Percentiles rank a stretch among this genome's conserved stretches.
phyloP scores from a whole-genome alignment of 2,888 invertebrate genomes.

The Habroteleia sp. region DNA sequence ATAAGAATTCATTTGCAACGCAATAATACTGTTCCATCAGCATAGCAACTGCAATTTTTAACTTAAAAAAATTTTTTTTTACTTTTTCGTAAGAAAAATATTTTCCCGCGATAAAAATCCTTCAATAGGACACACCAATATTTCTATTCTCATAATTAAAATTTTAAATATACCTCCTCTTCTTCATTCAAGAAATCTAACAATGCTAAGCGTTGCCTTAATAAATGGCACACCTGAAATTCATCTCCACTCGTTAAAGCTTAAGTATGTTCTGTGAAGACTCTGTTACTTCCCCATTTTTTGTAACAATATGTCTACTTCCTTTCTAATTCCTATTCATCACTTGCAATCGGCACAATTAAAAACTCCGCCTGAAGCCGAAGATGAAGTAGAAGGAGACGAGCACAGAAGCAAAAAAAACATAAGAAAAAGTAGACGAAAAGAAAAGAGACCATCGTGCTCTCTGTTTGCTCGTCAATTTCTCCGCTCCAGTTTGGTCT shows the following conservation, averaged over 20 bases:
- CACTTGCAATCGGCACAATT: conserved; percentile 47
- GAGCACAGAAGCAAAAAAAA: background rate
- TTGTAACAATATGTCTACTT: conserved; percentile 41
- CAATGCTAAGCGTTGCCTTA: conserved; percentile 44
- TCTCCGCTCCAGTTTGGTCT: conserved; percentile 33
- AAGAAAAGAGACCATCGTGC: conserved; percentile 15
- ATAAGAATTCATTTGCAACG: no score
- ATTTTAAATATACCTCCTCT: conserved; percentile 36
- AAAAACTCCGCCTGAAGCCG: conserved; percentile 36
- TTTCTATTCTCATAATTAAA: conserved; percentile 16
- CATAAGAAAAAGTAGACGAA: conserved; percentile 6
- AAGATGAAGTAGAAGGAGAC: no score
- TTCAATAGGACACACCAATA: conserved; percentile 6
- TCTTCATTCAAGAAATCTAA: conserved; percentile 27
- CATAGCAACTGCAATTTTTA: no score
- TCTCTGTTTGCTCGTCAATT: conserved; percentile 11
- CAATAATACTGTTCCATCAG: no score
- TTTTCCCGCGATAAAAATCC: no score
- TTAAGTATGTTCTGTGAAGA: conserved; percentile 42
- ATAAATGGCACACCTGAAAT: conserved; percentile 56
- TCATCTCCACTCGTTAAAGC: conserved; percentile 47
- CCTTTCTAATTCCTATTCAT: conserved; percentile 40
- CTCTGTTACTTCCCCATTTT: conserved; percentile 52
- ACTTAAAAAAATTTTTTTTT: no score
- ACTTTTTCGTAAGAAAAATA: no score